A percentile compares a stretch with the other conserved stretches of the same genome.
These are phyloP conservation scores for Phasia obesa DNA, from an alignment of 2,888 invertebrate species.

Conservation along the genomic window DNA sequence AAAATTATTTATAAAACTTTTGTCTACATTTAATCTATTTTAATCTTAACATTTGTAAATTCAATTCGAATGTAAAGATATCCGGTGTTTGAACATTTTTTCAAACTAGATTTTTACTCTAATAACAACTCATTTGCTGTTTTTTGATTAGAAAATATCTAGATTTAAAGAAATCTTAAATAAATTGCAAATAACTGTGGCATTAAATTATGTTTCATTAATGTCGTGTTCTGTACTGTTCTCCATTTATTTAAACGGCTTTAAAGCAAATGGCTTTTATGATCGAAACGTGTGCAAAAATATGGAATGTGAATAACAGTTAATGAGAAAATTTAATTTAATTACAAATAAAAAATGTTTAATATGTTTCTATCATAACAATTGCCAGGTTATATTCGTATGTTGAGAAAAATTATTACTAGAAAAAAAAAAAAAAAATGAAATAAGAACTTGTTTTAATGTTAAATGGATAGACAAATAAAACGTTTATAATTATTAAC, in stretches of 20 bases:
- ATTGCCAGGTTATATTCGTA: neutral
- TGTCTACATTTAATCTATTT: too few relatives aligned
- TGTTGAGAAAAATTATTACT: too few relatives aligned
- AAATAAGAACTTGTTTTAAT: conserved; percentile 17
- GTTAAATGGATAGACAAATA: neutral
- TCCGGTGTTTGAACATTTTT: too few relatives aligned
- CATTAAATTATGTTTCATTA: neutral
- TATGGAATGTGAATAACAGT: conserved; percentile 15
- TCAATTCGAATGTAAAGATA: too few relatives aligned
- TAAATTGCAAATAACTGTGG: neutral
- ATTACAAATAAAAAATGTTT: conserved; percentile 15
- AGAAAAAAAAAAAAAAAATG: neutral
- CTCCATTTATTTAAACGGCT: neutral
- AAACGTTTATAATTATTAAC: too few relatives aligned
- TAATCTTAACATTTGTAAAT: too few relatives aligned
- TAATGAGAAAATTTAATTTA: conserved; percentile 36
- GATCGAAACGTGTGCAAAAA: conserved; percentile 5
- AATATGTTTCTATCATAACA: conserved; percentile 3
- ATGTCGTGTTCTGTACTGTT: neutral
- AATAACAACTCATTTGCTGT: neutral
- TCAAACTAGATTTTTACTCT: too few relatives aligned
- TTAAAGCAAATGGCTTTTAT: neutral
- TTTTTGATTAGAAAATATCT: neutral
- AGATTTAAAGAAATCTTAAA: too few relatives aligned
- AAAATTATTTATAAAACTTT: too few relatives aligned